Conservation (phyloP, 1,140 invertebrate species). For the Drosophila tsacasi region DNA sequence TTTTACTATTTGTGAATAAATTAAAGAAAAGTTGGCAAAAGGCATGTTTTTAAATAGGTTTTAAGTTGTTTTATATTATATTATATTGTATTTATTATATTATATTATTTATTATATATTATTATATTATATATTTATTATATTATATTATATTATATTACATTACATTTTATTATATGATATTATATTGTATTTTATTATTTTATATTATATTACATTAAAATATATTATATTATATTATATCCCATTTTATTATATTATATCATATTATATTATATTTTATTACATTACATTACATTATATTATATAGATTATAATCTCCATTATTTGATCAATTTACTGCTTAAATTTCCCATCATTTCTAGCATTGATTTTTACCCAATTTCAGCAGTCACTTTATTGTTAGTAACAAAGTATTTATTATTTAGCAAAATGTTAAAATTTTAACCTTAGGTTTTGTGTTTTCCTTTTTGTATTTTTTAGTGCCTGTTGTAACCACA, state of each 20-base stretch:
- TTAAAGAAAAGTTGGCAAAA: background rate
- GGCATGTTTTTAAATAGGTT: background rate
- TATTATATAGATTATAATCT: no score
- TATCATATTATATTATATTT: background rate
- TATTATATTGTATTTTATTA: no score
- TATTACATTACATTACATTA: no score
- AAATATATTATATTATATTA: no score
- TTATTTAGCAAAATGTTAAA: constrained; percentile 55
- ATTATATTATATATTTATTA: no score
- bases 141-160: no score
- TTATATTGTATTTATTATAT: background rate
- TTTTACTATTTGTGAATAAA: constrained; percentile 16
- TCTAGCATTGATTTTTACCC: background rate
- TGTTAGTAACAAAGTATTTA: constrained; percentile 23
- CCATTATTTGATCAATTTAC: no score
- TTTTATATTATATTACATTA: no score
- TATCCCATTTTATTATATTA: no score
- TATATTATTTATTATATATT: background rate
- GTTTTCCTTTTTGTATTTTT: constrained; percentile 29
- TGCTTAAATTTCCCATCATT: background rate
- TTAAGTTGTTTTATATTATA: background rate
- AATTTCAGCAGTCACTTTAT: background rate
- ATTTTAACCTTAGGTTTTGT: constrained; percentile 60
- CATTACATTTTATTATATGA: no score
- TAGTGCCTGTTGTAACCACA: constrained; percentile 52